These are phyloP conservation scores for Scolopax mira DNA, from an alignment of 2,113 vertebrate species.

Conservation along the genomic window DNA sequence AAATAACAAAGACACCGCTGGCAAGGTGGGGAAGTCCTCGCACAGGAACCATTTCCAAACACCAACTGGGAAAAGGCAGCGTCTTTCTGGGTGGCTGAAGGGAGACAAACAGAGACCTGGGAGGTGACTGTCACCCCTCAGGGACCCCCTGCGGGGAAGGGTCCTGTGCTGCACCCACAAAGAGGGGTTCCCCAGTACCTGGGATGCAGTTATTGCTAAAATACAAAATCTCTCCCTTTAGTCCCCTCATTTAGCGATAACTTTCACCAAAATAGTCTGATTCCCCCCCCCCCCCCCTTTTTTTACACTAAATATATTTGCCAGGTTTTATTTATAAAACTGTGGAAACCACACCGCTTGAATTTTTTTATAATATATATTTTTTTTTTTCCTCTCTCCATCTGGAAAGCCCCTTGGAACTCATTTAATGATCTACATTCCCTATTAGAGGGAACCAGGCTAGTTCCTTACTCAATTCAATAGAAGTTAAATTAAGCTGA, in stretches of 20 bases:
- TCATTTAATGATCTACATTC: not conserved
- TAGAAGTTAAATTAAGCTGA: not conserved
- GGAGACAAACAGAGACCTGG: not conserved
- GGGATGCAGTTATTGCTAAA: not conserved
- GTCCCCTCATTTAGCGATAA: too few relatives aligned
- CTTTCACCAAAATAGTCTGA: not conserved
- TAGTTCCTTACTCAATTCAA: not conserved
- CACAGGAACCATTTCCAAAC: not conserved
- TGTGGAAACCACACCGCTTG: not conserved
- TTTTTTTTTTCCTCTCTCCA: not conserved
- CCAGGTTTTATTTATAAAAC: constrained; percentile 14
- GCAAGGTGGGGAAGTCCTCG: not conserved
- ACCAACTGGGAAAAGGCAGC: fast-evolving
- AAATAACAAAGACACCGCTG: not conserved
- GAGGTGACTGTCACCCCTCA: fast-evolving
- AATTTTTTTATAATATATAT: not conserved
- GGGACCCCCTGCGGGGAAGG: not conserved
- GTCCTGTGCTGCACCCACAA: fast-evolving
- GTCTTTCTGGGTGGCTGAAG: not conserved
- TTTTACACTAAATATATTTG: not conserved
- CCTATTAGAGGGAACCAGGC: not conserved
- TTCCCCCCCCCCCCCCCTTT: not conserved
- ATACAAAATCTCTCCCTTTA: not conserved
- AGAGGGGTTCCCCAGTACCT: not conserved
- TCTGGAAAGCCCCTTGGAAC: constrained; percentile 15